Conservation (phyloP, 2,888 invertebrate genomes). For the Dynastes grantii region DNA sequence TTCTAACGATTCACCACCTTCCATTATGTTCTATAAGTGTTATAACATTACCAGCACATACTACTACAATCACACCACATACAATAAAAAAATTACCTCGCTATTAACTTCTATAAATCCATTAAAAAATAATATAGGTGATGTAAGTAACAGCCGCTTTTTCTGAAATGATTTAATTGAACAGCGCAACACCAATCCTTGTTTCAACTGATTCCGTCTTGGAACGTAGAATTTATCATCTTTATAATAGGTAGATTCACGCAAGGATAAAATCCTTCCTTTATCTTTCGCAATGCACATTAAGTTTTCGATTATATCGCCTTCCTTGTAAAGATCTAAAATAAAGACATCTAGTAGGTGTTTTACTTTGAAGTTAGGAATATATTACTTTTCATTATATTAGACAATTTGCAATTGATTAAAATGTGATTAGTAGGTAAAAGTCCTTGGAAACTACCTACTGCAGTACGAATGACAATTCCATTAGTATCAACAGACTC, state of each 20-base stretch:
- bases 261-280: constrained; percentile 60
- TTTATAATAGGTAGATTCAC: constrained; percentile 60
- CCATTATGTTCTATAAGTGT: constrained; percentile 46
- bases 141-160: constrained; percentile 60
- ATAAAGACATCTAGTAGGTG: constrained; percentile 12
- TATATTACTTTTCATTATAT: constrained; percentile 62
- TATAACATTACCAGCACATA: constrained; percentile 23
- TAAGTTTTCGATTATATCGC: constrained; percentile 62
- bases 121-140: constrained; percentile 56
- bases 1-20: constrained; percentile 43
- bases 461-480: constrained; percentile 66
- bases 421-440: constrained; percentile 68
- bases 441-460: constrained; percentile 63
- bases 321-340: constrained; percentile 59
- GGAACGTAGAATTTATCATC: constrained; percentile 55
- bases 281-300: constrained; percentile 60
- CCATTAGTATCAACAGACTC: constrained; percentile 62
- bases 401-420: constrained; percentile 65
- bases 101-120: constrained; percentile 60
- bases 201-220: constrained; percentile 58
- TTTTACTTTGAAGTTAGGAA: background rate
- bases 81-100: constrained; percentile 52
- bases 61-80: background rate
- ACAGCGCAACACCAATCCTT: constrained; percentile 61
- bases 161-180: constrained; percentile 58